Base-by-base conservation (phyloP, 2,888 invertebrate genomes). In the Stegophylla sp. region DNA sequence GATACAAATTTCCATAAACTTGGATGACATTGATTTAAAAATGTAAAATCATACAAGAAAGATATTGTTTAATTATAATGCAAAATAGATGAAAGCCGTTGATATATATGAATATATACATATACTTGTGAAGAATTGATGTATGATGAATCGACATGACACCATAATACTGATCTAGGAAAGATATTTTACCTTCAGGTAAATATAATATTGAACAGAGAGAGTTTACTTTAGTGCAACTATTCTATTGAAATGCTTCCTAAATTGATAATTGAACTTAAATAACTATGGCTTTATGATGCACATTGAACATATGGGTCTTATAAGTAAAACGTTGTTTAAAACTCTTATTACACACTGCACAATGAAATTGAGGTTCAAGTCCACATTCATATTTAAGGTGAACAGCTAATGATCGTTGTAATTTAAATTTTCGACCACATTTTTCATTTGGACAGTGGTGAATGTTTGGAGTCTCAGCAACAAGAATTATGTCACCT, bases 241-340 rank as follows among this genome's bases (percentile, higher is more conserved):
- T n/a, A n/a, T n/a, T n/a, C n/a, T n/a, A n/a, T n/a, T n/a, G n/a
- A n/a, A n/a, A n/a, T n/a, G n/a, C 43, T 9, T 45, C 45, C 15
- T 45, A 53, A 53, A 53, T 53, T 34, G 3, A 53, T n/a, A 13
- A n/a, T n/a, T n/a, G n/a, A n/a, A 59, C 28, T 79, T 79, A 79
- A 48, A 61, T 63, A 13, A 71, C 23, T 48, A 79, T 79, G 5
- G 51, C 26, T 48, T 63, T 71, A 34, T 79, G 82, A 41, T 82
- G 82, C 2, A 69, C 53, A 77, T 77, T 61, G 10, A 82, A 73
- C 82, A 82, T 69, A 53, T 83, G 83, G 12, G 59, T 81, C 34
- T 79, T 79, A 61, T 79, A 79, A 12, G 79, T 79, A 15, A 79
- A 79, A 5, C 71, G 61, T 43, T 79, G 79, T 17, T 79, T 79